Base-by-base conservation (phyloP, 1,140 invertebrate genomes). In the Bombus consobrinus region DNA sequence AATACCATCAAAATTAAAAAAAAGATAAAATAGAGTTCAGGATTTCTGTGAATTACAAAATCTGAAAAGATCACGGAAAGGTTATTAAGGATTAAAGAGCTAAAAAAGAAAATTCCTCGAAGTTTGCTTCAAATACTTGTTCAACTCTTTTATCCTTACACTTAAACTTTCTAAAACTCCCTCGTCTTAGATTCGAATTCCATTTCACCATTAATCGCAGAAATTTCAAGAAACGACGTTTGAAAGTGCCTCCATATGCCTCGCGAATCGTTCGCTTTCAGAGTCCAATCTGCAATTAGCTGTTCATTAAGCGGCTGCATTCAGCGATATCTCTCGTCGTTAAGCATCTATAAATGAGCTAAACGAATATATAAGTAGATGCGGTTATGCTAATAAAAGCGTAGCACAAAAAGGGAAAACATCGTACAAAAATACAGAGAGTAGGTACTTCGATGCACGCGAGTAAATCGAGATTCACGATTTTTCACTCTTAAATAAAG, bases 211-310 rank as follows among this genome's bases (percentile, higher is more conserved):
- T 74, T 32, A 39, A 71, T 74, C 41, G 32, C 34, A 12, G 43
- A 12, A 37, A 34, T 68, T 39, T 28, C 4, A 66, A 39, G 37
- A 28, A 39, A 71, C 68, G 25, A 39, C 10, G 25, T 28, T 71
- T 39, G 12, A 39, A 71, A 71, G 25, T 71, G 2, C 32, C 22
- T 39, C 13, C 32, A 22, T 9, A 37, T 3, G n/a, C 76, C 18
- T 64, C 0, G 47, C 18, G 72, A 53, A 62, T 32, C n/a, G 18
- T 34, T 53, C 82, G 72, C 69, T 74, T 81, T 81, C 88, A 93
- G 92, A 94, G 93, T 94, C 90, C 87, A 91, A 93, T 94, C 93
- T 93, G 90, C 93, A 93, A 94, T 95, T 94, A 95, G 91, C 92
- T 92, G 89, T 93, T 91, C 91, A 93, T 94, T 93, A 94, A 94